Evolutionary conservation across 2,113 vertebrate genomes (phyloP), one percentile per base, ranked within the genome.

Genomic region (Dicerorhinus sumatrensis): DNA sequence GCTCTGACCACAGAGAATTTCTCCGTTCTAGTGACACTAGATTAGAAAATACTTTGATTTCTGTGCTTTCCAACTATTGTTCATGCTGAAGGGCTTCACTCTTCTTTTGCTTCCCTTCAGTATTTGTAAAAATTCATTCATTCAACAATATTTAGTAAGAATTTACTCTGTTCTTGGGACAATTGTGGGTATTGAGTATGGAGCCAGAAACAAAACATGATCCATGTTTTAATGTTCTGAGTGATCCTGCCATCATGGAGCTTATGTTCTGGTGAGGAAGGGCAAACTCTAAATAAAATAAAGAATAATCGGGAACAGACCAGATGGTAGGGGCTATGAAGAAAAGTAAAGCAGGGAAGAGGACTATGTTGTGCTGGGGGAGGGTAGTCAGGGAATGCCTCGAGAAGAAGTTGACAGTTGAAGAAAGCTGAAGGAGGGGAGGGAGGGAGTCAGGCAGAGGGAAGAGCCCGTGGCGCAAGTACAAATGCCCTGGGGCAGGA

Each of bases 121-220:
- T 56, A 69, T 76, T 94, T 79, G 17, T 36, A 81, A 96, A 70
- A 87, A 58, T 79, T 65, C 16, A 80, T 70, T 84, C 76, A 63
- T 70, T 84, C 9, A 65, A 60, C 17, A 89, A 31, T 46, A 73
- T 82, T 84, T 88, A 23, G 13, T 46, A 46, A 75, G 62, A 36
- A 54, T 76, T 75, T 54, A 31, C 42, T 92, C 29, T 80, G 18
- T 94, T 62, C 65, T 75, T 60, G 29, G 58, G 31, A 76, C 25
- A 70, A 2, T 90, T 91, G 12, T 79, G 51, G 18, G 3, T 73
- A n/a, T 39, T 46, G 33, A 31, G 11, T 58, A 36, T 80, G 85
- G 18, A 79, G 11, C 7, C 60, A 11, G 27, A 83, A 88, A 42
- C n/a, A 73, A 89, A 77, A 27, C 20, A 46, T 16, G 1, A 42